Evolutionary conservation across 2,797 vertebrate species (phyloP), one percentile per base, ranked within the genome.

Genomic region (Microctenopoma lineatum): DNA sequence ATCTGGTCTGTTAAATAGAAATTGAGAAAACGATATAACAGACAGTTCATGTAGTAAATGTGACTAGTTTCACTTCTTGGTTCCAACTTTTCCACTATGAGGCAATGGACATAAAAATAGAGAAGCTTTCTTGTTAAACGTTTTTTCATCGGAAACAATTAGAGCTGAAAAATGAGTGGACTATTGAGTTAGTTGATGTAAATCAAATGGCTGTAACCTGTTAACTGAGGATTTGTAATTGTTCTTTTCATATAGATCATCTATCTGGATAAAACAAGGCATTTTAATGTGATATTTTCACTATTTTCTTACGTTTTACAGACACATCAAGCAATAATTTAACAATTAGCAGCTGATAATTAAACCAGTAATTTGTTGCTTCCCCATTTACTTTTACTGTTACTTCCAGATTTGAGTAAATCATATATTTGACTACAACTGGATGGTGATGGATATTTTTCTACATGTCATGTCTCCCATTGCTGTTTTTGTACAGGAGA

Each of bases 401-500:
- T 29, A 15, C 36, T 47, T 38, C n/a, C 36, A 11, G 13, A 10
- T 12, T 51, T 3, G 12, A 45, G 9, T 56, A 5, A 27, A 5
- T 63, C 2, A 32, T 18, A 13, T 34, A 7, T 56, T 61, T 5
- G 39, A 0, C 7, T 41, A 59, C 25, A 21, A 21, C 21, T 21
- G 21, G 21, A 21, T 21, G 21, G 21, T 21, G 21, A 21, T 34
- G 1, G 7, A 26, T 51, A 7, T n/a, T 18, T 46, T 1, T 9
- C 52, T 32, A 2, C n/a, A 55, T 66, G n/a, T 54, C 7, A 64
- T 4, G 0, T 64, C 15, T 67, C 34, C 66, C 9, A 4, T 66
- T 68, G 16, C 53, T 87, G 54, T 81, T 38, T 81, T 75, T 42
- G 11, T 74, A 7, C 77, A 92, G 87, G 87, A 53, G 55, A 67